A percentile compares a stretch with the other conserved stretches of the same genome.
phyloP scores from a whole-genome alignment of 2,888 invertebrate species.

The Erebia ligea region DNA sequence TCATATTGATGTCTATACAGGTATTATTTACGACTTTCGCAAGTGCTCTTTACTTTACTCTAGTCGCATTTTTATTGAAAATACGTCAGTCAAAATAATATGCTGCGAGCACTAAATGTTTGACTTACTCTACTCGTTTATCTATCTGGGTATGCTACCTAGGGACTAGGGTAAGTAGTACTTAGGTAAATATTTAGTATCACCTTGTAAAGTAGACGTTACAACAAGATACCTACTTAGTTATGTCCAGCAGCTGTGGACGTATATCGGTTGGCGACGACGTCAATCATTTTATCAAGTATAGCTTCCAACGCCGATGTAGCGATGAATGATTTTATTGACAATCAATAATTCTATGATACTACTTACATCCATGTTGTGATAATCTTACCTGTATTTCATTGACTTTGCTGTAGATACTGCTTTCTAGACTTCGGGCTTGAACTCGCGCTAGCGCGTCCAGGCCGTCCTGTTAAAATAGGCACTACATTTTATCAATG shows the following conservation, averaged over 20 bases:
- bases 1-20: background rate
- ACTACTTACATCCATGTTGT: background rate
- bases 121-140: background rate
- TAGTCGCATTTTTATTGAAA: conserved; percentile 2
- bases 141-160: too few relatives aligned
- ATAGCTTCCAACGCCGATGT: too few relatives aligned
- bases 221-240: too few relatives aligned
- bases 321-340: too few relatives aligned
- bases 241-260: too few relatives aligned
- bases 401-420: conserved; percentile 95
- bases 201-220: too few relatives aligned
- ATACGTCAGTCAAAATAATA: conserved; percentile 9
- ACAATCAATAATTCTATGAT: too few relatives aligned
- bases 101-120: background rate
- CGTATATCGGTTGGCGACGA: too few relatives aligned
- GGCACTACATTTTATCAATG: conserved; percentile 33
- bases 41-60: background rate
- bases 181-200: too few relatives aligned
- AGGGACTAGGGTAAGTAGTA: too few relatives aligned
- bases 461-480: conserved; percentile 87
- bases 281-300: too few relatives aligned
- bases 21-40: background rate
- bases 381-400: conserved; percentile 85
- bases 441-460: conserved; percentile 93
- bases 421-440: conserved; percentile 88